phyloP scores from a whole-genome alignment of 1,140 invertebrate species.

The Danaus plexippus region DNA sequence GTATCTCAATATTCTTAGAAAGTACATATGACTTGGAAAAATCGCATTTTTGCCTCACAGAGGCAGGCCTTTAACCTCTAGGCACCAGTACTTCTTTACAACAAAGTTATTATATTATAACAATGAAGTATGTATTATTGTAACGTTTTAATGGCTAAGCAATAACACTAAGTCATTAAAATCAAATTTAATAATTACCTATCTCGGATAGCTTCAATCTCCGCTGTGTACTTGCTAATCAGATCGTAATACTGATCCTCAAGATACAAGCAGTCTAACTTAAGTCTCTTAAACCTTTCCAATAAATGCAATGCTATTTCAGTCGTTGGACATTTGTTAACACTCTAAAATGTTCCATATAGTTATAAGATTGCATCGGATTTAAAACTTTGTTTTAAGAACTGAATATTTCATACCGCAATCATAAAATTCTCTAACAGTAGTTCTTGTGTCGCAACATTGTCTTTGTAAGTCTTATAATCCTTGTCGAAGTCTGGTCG shows the following conservation, averaged over 20 bases:
- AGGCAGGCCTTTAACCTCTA: no score
- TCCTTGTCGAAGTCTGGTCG: slow-evolving; percentile 79
- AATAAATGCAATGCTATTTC: slow-evolving; percentile 65
- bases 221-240: slow-evolving; percentile 74
- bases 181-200: slow-evolving; percentile 38
- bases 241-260: slow-evolving; percentile 80
- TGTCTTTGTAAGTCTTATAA: slow-evolving; percentile 82
- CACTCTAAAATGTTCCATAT: slow-evolving; percentile 35
- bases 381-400: slow-evolving; percentile 1
- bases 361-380: neutral
- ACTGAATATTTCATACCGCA: slow-evolving; percentile 46
- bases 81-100: no score
- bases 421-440: slow-evolving; percentile 74
- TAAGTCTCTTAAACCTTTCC: slow-evolving; percentile 77
- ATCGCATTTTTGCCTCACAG: no score
- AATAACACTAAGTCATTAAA: neutral
- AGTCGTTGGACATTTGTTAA: slow-evolving; percentile 64
- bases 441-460: slow-evolving; percentile 79
- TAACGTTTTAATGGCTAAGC: no score
- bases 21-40: no score
- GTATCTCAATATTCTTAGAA: no score
- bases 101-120: no score
- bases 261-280: slow-evolving; percentile 77
- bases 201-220: slow-evolving; percentile 78
- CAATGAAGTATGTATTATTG: no score